A percentile compares a stretch with the other conserved stretches of the same genome.
Evolutionary conservation across 2,113 vertebrate species (phyloP).

Genomic region (Asarcornis scutulata): DNA sequence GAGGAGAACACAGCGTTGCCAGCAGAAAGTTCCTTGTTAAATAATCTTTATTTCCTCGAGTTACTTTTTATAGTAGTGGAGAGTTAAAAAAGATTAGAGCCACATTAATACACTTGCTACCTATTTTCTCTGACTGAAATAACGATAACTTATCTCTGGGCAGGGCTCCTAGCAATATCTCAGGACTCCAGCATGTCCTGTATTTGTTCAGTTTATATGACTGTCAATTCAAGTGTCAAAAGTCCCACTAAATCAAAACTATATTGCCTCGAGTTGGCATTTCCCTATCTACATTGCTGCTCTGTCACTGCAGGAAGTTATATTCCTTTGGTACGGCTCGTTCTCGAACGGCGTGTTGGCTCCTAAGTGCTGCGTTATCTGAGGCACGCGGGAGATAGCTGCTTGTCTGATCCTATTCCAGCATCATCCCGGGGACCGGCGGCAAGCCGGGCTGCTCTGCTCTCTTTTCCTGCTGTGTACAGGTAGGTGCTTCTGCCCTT

Average conservation of each 20-base stretch:
- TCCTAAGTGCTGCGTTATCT: not conserved
- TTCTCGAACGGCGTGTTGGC: not conserved
- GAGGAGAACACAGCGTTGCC: not conserved
- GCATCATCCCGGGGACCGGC: not conserved
- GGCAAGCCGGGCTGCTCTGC: not conserved
- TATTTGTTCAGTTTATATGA: not conserved
- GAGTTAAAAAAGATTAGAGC: not conserved
- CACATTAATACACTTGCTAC: not conserved
- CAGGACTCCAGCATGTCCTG: not conserved
- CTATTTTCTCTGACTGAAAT: not conserved
- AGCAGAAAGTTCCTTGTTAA: not conserved
- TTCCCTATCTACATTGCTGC: not conserved
- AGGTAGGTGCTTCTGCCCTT: not conserved
- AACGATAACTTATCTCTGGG: not conserved
- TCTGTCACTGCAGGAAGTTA: not conserved
- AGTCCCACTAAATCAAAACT: not conserved
- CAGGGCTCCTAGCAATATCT: not conserved
- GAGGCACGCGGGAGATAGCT: not conserved
- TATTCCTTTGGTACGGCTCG: accelerated
- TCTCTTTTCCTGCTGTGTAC: not conserved
- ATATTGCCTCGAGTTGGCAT: not conserved
- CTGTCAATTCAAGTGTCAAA: not conserved
- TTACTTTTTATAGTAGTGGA: not conserved
- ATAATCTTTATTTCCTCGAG: not conserved
- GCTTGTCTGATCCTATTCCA: not conserved